Conservation (phyloP, 1,140 invertebrate genomes). For the Musca vetustissima region DNA sequence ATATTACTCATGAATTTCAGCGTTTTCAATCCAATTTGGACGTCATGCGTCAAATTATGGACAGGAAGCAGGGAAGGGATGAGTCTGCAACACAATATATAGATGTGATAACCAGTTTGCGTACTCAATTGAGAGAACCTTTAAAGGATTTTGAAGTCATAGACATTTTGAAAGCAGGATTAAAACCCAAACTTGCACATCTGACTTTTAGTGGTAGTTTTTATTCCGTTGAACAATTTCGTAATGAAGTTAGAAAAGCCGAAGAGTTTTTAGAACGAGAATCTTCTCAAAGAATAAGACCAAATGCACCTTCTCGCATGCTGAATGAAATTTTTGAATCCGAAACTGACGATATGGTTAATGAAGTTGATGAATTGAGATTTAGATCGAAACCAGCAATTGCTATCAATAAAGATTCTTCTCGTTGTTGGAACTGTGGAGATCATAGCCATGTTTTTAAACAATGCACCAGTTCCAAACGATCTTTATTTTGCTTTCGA, state of each 20-base stretch:
- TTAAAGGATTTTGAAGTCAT: not conserved
- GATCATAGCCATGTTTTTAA: no score
- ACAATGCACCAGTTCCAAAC: constrained; percentile 30
- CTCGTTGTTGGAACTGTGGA: no score
- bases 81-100: constrained; percentile 1
- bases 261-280: not conserved
- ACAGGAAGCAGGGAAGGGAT: not conserved
- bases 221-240: not conserved
- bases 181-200: not conserved
- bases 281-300: not conserved
- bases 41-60: constrained; percentile 2
- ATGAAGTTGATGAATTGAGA: not conserved
- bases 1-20: not conserved
- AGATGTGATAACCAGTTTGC: not conserved
- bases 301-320: not conserved
- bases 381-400: no score
- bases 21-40: not conserved
- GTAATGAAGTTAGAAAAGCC: no score
- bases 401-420: no score
- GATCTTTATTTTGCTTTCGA: constrained; percentile 34
- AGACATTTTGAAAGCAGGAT: not conserved
- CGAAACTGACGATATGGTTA: not conserved
- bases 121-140: not conserved
- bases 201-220: not conserved
- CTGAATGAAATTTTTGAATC: not conserved